These are phyloP conservation scores for Lampropteryx suffumata DNA, from an alignment of 2,888 invertebrate genomes.

Conservation along the genomic window DNA sequence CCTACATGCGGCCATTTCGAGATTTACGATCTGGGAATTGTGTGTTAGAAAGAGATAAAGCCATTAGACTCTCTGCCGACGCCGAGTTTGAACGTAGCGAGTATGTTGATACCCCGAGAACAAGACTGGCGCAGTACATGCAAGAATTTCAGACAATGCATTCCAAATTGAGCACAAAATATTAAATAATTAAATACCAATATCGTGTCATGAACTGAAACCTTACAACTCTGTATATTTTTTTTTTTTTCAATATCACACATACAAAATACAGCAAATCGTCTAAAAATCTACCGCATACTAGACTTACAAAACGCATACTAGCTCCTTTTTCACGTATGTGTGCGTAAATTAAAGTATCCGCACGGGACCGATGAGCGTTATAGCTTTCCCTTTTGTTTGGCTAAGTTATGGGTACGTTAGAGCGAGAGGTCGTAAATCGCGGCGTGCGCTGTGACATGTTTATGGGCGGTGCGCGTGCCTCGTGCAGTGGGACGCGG, in stretches of 20 bases:
- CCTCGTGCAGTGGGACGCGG: constrained; percentile 70
- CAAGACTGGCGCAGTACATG: constrained; percentile 65
- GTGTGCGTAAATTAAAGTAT: constrained; percentile 82
- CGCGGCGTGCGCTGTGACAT: constrained; percentile 77
- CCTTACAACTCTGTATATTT: not conserved
- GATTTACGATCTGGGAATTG: constrained; percentile 84
- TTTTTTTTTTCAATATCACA: constrained; percentile 1
- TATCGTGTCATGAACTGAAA: not conserved
- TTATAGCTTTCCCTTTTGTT: constrained; percentile 83
- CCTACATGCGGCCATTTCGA: constrained; percentile 84
- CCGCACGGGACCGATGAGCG: constrained; percentile 80
- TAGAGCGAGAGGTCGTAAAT: constrained; percentile 82
- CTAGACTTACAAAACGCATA: constrained; percentile 64
- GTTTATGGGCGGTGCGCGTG: constrained; percentile 81
- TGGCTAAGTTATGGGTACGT: constrained; percentile 76
- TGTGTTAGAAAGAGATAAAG: constrained; percentile 80
- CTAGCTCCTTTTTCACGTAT: constrained; percentile 73
- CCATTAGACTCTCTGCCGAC: constrained; percentile 76
- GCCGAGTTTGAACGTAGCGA: constrained; percentile 67
- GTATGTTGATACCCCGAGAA: constrained; percentile 67
- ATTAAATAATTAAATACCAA: constrained; percentile 3
- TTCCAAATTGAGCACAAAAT: not conserved
- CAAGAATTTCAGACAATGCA: constrained; percentile 40
- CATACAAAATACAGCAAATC: constrained; percentile 24
- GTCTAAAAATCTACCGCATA: constrained; percentile 53